phyloP scores from a whole-genome alignment of 35 echinoderm and acorn worm genomes.

The Lytechinus variegatus region DNA sequence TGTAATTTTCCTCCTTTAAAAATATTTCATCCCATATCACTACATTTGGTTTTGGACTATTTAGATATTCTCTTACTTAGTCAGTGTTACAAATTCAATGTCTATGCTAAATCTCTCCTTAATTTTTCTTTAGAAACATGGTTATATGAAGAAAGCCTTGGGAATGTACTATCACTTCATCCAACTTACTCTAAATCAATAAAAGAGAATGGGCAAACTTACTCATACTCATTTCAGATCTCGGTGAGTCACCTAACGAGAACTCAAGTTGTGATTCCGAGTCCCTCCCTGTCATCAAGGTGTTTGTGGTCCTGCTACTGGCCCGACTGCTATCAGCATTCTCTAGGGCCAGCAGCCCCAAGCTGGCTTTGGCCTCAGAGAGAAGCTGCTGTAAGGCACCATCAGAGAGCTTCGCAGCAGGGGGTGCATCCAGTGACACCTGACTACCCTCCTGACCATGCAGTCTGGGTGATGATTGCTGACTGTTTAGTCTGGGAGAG shows the following conservation, averaged over 20 bases:
- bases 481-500: neutral
- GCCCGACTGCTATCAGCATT: slow-evolving; percentile 22
- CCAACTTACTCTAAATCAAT: no score
- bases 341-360: slow-evolving; percentile 43
- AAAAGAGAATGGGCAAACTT: neutral
- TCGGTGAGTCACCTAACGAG: neutral
- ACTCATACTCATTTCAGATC: slow-evolving; percentile 52
- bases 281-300: slow-evolving; percentile 17
- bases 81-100: no score
- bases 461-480: neutral
- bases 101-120: no score
- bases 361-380: slow-evolving; percentile 69
- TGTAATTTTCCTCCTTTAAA: no score
- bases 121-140: no score
- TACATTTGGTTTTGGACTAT: no score
- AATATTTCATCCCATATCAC: no score
- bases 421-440: neutral
- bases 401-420: slow-evolving; percentile 57
- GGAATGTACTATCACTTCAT: no score
- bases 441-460: neutral
- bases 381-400: slow-evolving; percentile 68
- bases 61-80: no score
- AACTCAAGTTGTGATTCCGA: neutral
- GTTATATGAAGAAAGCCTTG: no score
- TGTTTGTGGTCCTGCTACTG: slow-evolving; percentile 17